phyloP scores from a whole-genome alignment of 2,888 invertebrate genomes.

The Dromius quadrimaculatus region DNA sequence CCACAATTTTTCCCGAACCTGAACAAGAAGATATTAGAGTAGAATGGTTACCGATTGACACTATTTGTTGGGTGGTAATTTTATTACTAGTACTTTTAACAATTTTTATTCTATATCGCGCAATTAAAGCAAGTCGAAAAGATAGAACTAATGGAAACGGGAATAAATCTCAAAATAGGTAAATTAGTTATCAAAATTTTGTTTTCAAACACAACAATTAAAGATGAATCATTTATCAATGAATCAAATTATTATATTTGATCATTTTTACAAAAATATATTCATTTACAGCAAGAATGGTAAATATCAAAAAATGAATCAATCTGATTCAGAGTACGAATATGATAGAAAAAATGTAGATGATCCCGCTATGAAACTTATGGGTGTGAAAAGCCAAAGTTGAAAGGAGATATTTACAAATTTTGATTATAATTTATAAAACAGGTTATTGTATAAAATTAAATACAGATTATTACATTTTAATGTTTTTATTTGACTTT shows the following conservation, averaged over 20 bases:
- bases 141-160: constrained; percentile 29
- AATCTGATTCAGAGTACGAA: constrained; percentile 21
- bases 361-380: neutral
- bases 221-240: constrained; percentile 8
- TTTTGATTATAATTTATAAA: constrained; percentile 22
- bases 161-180: constrained; percentile 43
- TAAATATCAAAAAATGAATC: constrained; percentile 55
- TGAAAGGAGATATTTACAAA: neutral
- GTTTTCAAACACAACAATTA: too few species aligned
- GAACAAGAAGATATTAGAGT: too few species aligned
- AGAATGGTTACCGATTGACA: constrained; percentile 62
- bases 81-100: constrained; percentile 53
- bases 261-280: neutral
- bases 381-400: neutral
- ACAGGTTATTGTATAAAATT: constrained; percentile 38
- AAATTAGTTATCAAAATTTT: too few species aligned
- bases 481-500: constrained; percentile 40
- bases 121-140: constrained; percentile 44
- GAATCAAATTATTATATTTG: neutral
- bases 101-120: constrained; percentile 42
- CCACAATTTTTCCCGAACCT: too few species aligned
- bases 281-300: constrained; percentile 23
- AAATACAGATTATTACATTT: constrained; percentile 45
- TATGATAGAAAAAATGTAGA: neutral
- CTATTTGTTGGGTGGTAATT: constrained; percentile 56